Percentiles rank a stretch among this genome's conserved stretches.
Evolutionary conservation across 1,140 invertebrate species (phyloP).

Genomic region (Tetraneura akinire): DNA sequence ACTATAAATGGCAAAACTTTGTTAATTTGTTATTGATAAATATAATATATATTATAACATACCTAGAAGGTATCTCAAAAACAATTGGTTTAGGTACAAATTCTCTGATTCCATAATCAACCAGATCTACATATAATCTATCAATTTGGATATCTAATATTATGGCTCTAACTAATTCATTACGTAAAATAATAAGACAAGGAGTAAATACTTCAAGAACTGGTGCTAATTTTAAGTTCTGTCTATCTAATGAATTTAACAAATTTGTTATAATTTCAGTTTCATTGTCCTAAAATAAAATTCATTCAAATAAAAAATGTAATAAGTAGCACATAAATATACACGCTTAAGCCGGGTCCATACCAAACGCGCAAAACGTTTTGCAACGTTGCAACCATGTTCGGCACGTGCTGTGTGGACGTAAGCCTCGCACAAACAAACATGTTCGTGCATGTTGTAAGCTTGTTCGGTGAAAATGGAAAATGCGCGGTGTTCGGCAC

Average conservation of each 20-base stretch:
- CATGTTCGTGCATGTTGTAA: too few species aligned
- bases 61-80: constrained; percentile 36
- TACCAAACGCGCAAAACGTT: too few species aligned
- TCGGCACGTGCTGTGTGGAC: too few species aligned
- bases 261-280: not conserved
- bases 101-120: constrained; percentile 5
- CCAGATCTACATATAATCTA: constrained; percentile 13
- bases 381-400: too few species aligned
- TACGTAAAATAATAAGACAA: constrained; percentile 26
- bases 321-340: too few species aligned
- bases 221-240: constrained; percentile 20
- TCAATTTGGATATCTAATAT: constrained; percentile 31
- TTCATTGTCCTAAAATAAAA: constrained; percentile 15
- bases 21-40: not conserved
- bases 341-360: too few species aligned
- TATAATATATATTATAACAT: not conserved
- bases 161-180: constrained; percentile 28
- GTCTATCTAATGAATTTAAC: constrained; percentile 21
- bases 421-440: too few species aligned
- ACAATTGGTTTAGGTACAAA: not conserved
- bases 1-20: not conserved
- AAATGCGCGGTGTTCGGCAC: too few species aligned
- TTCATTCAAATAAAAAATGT: not conserved
- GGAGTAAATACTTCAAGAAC: constrained; percentile 34
- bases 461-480: too few species aligned